Conservation (phyloP, 1,140 invertebrate species). For the Eurosta solidaginis region DNA sequence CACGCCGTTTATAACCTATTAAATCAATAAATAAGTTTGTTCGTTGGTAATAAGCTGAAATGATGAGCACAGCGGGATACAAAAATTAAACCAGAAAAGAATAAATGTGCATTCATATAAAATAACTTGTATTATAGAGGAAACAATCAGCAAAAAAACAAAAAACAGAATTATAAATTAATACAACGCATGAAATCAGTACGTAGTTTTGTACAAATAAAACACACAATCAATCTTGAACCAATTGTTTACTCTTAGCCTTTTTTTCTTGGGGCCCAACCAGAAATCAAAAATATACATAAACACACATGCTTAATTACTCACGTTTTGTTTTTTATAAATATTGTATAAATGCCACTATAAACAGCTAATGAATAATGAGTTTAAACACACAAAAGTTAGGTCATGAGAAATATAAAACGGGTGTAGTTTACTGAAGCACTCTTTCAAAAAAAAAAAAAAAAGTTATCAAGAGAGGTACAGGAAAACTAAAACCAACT, state of each 20-base stretch:
- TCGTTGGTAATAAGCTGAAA: slow-evolving; percentile 15
- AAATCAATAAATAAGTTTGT: slow-evolving; percentile 20
- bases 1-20: slow-evolving; percentile 27
- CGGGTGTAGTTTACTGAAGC: no score
- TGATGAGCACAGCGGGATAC: slow-evolving; percentile 3
- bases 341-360: background rate
- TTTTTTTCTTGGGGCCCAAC: background rate
- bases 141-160: background rate
- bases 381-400: slow-evolving; percentile 19
- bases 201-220: slow-evolving; percentile 17
- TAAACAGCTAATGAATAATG: slow-evolving; percentile 26
- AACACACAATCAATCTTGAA: slow-evolving; percentile 15
- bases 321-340: background rate
- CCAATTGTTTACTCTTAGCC: background rate
- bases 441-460: no score
- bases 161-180: background rate
- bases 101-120: background rate
- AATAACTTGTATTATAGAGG: background rate
- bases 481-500: no score
- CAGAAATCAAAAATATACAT: background rate
- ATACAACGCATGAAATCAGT: background rate
- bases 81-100: background rate
- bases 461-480: no score
- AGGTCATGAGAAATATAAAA: slow-evolving; percentile 27
- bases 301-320: background rate